Evolutionary conservation across 2,888 invertebrate species (phyloP).

Genomic region (Agrochola macilenta): DNA sequence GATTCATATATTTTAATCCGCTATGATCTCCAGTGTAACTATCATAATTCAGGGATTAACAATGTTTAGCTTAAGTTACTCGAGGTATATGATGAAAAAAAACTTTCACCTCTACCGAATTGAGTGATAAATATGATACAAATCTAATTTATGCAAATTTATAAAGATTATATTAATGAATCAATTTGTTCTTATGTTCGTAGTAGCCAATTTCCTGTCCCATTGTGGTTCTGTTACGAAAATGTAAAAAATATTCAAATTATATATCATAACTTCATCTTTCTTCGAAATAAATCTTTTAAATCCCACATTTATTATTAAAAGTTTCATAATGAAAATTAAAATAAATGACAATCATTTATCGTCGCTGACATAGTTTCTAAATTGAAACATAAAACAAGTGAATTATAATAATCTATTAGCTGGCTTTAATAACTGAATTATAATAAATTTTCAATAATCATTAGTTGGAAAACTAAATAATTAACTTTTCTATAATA

Average conservation of each 20-base stretch:
- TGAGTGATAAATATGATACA: constrained; percentile 47
- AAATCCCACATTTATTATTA: constrained; percentile 58
- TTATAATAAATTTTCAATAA: constrained; percentile 59
- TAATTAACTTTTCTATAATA: constrained; percentile 61
- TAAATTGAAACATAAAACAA: constrained; percentile 62
- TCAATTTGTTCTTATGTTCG: constrained; percentile 48
- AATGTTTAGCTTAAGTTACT: background rate
- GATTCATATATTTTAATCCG: constrained; percentile 40
- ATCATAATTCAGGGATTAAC: constrained; percentile 20
- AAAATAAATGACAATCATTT: constrained; percentile 59
- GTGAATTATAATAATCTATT: constrained; percentile 53
- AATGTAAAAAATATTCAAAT: constrained; percentile 64
- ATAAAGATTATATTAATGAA: constrained; percentile 51
- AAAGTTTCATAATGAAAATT: constrained; percentile 58
- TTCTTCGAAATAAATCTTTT: constrained; percentile 55
- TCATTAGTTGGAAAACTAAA: constrained; percentile 61
- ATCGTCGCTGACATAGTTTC: constrained; percentile 45
- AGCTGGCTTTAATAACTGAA: constrained; percentile 44
- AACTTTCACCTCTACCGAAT: constrained; percentile 49
- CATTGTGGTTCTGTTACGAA: constrained; percentile 43
- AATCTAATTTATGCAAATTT: constrained; percentile 54
- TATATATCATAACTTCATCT: constrained; percentile 53
- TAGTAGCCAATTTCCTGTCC: constrained; percentile 59
- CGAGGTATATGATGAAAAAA: constrained; percentile 29
- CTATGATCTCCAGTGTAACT: constrained; percentile 11